These are phyloP conservation scores for Myzus persicae DNA, from an alignment of 1,140 invertebrate species.

Conservation along the genomic window DNA sequence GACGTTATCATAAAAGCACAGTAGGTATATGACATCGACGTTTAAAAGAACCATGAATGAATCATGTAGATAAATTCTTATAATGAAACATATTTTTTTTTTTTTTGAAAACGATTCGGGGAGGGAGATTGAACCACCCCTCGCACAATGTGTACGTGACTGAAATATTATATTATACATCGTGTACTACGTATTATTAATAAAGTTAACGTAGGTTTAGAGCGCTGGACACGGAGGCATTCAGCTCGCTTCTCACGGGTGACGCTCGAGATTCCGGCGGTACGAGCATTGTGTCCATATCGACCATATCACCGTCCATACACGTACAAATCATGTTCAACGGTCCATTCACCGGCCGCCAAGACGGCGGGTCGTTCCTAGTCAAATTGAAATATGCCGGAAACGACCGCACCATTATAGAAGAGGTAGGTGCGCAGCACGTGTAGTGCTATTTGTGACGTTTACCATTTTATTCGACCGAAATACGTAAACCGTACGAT, in stretches of 20 bases:
- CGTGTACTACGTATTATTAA: background rate
- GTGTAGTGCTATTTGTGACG: background rate
- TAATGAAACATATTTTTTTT: too few species aligned
- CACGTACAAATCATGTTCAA: constrained; percentile 84
- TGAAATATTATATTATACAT: background rate
- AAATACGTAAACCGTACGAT: background rate
- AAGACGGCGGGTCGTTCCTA: constrained; percentile 66
- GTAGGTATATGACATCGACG: background rate
- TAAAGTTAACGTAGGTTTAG: constrained; percentile 60
- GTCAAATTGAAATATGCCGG: constrained; percentile 74
- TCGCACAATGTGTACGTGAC: background rate
- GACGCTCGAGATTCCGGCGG: constrained; percentile 74
- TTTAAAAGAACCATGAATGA: background rate
- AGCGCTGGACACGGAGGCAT: constrained; percentile 80
- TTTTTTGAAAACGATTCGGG: too few species aligned
- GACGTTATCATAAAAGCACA: background rate
- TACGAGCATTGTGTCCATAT: constrained; percentile 83
- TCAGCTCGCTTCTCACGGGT: constrained; percentile 73
- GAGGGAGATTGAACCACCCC: background rate
- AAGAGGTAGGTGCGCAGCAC: constrained; percentile 69
- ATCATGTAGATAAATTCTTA: too few species aligned
- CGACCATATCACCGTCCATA: constrained; percentile 78
- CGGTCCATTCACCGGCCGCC: constrained; percentile 66
- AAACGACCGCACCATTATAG: constrained; percentile 74
- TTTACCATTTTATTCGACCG: background rate